A percentile compares a stretch with the other conserved stretches of the same genome.
phyloP scores from a whole-genome alignment of 2,113 vertebrate genomes.

The Dunckerocampus dactyliophorus region DNA sequence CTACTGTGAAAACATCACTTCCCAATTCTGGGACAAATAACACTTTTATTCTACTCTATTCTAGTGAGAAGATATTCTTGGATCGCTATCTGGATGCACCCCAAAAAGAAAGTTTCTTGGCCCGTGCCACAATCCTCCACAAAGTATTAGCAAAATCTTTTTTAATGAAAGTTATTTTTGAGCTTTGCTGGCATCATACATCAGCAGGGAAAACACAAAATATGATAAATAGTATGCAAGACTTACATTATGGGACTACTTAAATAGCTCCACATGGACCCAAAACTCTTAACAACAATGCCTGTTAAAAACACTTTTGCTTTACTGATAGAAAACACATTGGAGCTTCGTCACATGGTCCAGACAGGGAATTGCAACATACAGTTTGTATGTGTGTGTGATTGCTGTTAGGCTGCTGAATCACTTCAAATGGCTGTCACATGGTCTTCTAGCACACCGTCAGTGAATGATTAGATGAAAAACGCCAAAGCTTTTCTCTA shows the following conservation, averaged over 20 bases:
- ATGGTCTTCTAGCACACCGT: constrained; percentile 5
- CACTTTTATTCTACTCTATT: too few species aligned
- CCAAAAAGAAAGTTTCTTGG: background rate
- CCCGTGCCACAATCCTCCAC: background rate
- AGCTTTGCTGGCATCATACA: background rate
- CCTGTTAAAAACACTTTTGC: background rate
- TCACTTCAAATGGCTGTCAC: constrained; percentile 12
- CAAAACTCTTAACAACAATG: background rate
- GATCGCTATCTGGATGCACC: background rate
- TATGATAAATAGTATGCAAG: too few species aligned
- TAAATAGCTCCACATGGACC: background rate
- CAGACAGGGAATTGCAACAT: background rate
- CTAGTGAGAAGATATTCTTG: background rate
- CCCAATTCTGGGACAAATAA: too few species aligned
- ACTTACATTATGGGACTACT: background rate
- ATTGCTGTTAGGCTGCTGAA: constrained; percentile 13
- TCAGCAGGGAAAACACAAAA: background rate
- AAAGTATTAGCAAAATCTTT: background rate
- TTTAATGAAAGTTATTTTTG: background rate
- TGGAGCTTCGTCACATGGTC: background rate
- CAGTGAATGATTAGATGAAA: constrained; percentile 3
- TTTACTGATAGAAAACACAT: background rate
- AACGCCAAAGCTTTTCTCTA: background rate
- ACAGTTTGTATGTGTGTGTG: background rate
- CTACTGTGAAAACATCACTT: too few species aligned